Evolutionary conservation across 2,888 invertebrate genomes (phyloP), one percentile per base, ranked within the genome.

Genomic region (Hylaea fasciaria): DNA sequence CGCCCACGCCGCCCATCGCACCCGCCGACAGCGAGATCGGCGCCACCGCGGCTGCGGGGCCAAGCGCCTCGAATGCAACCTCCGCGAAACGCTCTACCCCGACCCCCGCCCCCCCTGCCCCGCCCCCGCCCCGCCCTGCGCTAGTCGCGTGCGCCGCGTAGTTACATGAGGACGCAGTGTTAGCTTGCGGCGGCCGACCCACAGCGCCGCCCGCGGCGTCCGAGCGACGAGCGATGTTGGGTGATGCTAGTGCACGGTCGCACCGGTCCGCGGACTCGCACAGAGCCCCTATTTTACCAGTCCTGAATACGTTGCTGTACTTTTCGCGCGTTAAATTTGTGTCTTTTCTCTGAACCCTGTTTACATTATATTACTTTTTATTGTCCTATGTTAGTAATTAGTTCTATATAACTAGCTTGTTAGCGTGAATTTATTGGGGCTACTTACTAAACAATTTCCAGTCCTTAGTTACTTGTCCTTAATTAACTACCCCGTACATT

Each of bases 1-100:
- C 79, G 89, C 86, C 93, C 92, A 83, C 85, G 70, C 79, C 86
- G 60, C 79, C 78, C 70, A 82, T 92, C 64, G 89, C 91, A 94
- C 95, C 85, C 69, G 92, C 93, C 77, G 97, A 97, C 92, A 98
- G 98, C 84, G 97, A 97, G 86, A 96, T 96, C 80, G 96, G 96
- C 82, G 96, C 95, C 78, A 94, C 94, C 76, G 94, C 94, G 74
- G 94, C 94, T 82, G 94, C 93, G 81, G 94, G 94, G 82, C 93
- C 90, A 86, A 93, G 93, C 84, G 94, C 95, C 87, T 95, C 95
- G 90, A 95, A 95, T 89, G 95, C 94, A 93, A 97, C 97, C 74
- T 95, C 94, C 80, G 94, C 93, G 92, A 95, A 96, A 85, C 96
- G 94, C 89, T 96, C 96, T 83, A 96, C 91, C 73, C 72, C 66